phyloP scores from a whole-genome alignment of 2,888 invertebrate genomes.

The Petrolisthes manimaculis region DNA sequence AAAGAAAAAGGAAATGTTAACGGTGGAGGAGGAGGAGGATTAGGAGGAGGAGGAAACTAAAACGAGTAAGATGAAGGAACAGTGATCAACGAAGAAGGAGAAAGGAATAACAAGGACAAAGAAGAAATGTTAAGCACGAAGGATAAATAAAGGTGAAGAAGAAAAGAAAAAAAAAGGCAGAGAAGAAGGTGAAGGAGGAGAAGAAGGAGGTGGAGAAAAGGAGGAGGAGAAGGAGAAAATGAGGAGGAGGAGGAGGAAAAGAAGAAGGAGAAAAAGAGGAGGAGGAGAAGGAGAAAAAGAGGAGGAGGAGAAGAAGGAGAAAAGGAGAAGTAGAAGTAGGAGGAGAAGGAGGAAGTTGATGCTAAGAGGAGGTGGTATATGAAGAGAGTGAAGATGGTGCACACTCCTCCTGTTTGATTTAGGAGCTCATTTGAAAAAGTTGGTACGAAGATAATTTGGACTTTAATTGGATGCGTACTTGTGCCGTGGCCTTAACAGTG shows the following conservation, averaged over 20 bases:
- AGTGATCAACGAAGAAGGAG: not conserved
- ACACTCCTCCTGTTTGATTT: not conserved
- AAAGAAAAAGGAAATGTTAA: not conserved
- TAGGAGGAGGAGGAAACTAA: not conserved
- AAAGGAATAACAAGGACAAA: not conserved
- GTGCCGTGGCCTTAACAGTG: constrained; percentile 21
- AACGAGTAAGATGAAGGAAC: not conserved
- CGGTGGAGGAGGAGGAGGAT: not conserved
- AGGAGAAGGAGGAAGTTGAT: not conserved
- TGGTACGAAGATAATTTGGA: constrained; percentile 20
- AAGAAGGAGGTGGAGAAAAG: not conserved
- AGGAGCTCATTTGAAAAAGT: not conserved
- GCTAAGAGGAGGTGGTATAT: not conserved
- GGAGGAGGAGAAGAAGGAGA: not conserved
- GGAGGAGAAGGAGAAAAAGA: not conserved
- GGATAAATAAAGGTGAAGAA: not conserved
- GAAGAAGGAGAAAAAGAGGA: not conserved
- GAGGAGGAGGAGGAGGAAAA: not conserved
- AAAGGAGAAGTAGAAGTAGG: not conserved
- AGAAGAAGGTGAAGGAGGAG: not conserved
- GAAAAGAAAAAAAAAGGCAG: too few relatives aligned
- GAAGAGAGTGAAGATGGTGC: not conserved
- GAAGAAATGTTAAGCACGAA: not conserved
- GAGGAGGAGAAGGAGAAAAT: not conserved
- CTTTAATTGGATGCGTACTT: constrained; percentile 30